Evolutionary conservation across 2,113 vertebrate genomes (phyloP), one percentile per base, ranked within the genome.

Genomic region (Columba janthina): DNA sequence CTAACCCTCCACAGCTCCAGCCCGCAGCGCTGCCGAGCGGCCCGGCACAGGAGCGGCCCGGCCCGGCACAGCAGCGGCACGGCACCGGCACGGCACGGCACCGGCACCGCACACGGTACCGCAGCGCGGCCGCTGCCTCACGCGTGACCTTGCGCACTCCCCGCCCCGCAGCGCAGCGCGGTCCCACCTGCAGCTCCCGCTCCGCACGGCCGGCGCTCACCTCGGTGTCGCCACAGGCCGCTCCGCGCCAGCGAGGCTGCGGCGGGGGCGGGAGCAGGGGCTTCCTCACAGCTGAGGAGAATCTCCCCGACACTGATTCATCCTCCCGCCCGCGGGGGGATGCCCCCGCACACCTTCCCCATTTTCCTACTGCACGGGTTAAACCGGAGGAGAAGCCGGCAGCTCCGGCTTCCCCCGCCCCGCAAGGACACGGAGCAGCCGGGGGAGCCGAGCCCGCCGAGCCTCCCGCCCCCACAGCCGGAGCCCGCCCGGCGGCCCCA

Each of bases 121-220:
- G 18, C 67, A n/a, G 56, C 44, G 34, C 83, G 24, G 61, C 13
- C 65, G 14, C 60, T 12, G 82, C 48, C 42, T 88, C 56, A 0
- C 17, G 64, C 24, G 26, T 77, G 94, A 96, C 95, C 96, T 96
- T 96, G 90, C 85, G 15, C 70, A 85, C 66, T 51, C 77, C 77
- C 78, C 34, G 14, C 29, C 80, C 46, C 29, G 22, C 80, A 57
- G 9, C 29, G 22, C 80, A 57, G 9, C 84, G 56, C 3, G 69
- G 58, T 51, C 31, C 26, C 75, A 87, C n/a, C 82, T 69, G 71
- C 9, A 19, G 44, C 1, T 54, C 8, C 10, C 18, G 12, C 50
- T 5, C 11, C 60, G 8, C 54, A 3, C 12, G 28, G 65, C 20
- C 40, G 40, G 40, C 40, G 13, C 5, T 40, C 40, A 34, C 9